Evolutionary conservation across 2,797 vertebrate species (phyloP), one percentile per base, ranked within the genome.

Genomic region (Pampus argenteus): DNA sequence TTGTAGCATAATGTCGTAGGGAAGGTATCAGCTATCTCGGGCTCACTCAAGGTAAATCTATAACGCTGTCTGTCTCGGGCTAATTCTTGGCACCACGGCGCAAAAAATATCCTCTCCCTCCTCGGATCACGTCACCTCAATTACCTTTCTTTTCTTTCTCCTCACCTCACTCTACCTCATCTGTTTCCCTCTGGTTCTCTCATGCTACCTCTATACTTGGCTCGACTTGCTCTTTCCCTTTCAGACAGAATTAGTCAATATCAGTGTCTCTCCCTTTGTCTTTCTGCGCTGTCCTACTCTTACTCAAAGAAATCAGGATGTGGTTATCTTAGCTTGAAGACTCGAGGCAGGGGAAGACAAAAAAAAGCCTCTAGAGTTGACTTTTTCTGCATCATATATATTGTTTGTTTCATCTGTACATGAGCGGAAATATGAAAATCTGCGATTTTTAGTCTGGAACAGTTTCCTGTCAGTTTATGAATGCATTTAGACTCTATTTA

Each of bases 11-110:
- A 56, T 40, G 38, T 64, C 42, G 67, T 56, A 10, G 52, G 50
- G 60, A 49, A 55, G 66, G 49, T 90, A 83, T 90, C 88, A 3
- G 64, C 78, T 89, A 52, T 81, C 87, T 76, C 34, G 50, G 78
- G 38, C 76, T 78, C 76, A 23, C 79, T 85, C 85, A 74, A 72
- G 78, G 81, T 86, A 87, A 89, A 92, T 88, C 90, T 68, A 90
- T 89, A 88, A 62, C 48, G 0, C 72, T 5, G 86, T 91, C 90
- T 88, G 78, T 66, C 47, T 60, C 2, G 48, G 61, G 82, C 56
- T 44, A 9, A 9, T 69, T 79, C 83, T 89, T 91, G 90, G 87
- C 90, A 88, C 79, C 64, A 15, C 23, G 0, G 26, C 0, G 68
- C 66, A 82, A 72, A 80, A 79, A 84, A 72, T 65, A 75, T 75